Evolutionary conservation across 2,888 invertebrate genomes (phyloP), one percentile per base, ranked within the genome.

Genomic region (Epinotia demarniana): DNA sequence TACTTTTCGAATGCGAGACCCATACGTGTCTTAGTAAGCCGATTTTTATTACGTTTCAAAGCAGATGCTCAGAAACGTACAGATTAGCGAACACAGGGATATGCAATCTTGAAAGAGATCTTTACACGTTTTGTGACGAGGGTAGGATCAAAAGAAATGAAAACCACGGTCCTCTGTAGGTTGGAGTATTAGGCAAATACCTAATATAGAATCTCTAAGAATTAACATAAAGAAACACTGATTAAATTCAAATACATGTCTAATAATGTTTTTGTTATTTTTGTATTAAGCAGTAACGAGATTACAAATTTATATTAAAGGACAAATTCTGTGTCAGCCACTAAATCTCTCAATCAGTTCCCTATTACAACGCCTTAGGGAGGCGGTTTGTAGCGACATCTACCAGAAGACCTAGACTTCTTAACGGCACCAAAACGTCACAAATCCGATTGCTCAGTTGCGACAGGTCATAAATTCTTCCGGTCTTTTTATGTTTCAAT

Each of bases 31-130:
- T 77, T 85, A 79, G 84, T 90, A 92, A 93, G 92, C 88, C 90
- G 91, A 90, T 90, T 91, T 92, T 93, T 93, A 93, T 93, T 92
- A 89, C 92, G 82, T 86, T 86, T 90, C 87, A 89, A 90, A 89
- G 87, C 83, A 87, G 82, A 86, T 86, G 84, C 86, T 88, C 85
- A 86, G 84, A 86, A 88, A 89, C 86, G 85, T 86, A 87, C 85
- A 89, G 87, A 90, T 89, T 90, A 90, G 86, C 85, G 83, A 86
- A 82, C 80, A 86, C 82, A 89, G 88, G 88, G 87, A 83, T 80
- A 80, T 84, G 83, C 80, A 83, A 83, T 85, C 82, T 82, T 82
- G 84, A 83, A 84, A 84, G 79, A 77, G 80, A 79, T 77, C 78
- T 80, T 81, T 77, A 77, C 80, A 78, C 73, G 60, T n/a, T 66